Conservation (phyloP, 2,113 vertebrate genomes). For the Petroica traversi region DNA sequence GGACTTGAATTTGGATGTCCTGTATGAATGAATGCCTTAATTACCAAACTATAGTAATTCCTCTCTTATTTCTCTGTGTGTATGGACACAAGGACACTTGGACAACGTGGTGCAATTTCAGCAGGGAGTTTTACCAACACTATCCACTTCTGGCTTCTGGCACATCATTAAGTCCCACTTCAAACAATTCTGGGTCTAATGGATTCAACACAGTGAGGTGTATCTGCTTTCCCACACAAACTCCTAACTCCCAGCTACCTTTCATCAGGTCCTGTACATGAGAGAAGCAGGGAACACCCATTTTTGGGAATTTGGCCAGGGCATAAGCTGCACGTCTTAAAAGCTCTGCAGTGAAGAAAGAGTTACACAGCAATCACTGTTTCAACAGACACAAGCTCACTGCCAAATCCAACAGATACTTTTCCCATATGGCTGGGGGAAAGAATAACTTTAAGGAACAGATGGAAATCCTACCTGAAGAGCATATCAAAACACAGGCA, state of each 20-base stretch:
- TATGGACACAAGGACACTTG: not conserved
- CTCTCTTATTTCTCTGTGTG: not conserved
- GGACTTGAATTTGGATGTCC: not conserved
- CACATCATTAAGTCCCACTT: not conserved
- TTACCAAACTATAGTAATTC: not conserved
- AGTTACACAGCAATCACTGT: not conserved
- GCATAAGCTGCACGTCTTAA: not conserved
- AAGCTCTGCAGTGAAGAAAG: not conserved
- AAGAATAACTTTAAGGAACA: conserved; percentile 40
- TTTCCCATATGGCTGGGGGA: conserved; percentile 27
- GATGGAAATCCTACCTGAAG: conserved; percentile 38
- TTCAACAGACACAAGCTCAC: conserved; percentile 23
- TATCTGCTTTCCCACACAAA: not conserved
- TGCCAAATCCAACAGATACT: conserved; percentile 21
- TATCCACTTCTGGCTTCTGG: not conserved
- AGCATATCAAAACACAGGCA: not conserved
- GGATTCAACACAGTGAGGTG: not conserved
- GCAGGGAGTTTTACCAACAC: not conserved
- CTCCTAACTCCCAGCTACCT: not conserved
- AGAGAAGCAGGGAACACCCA: not conserved
- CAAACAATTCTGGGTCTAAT: not conserved
- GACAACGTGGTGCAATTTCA: not conserved
- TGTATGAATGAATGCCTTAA: not conserved
- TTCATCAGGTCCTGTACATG: not conserved
- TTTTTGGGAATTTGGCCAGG: not conserved